Conservation (phyloP, 2,888 invertebrate genomes). For the Aphodius sticticus region DNA sequence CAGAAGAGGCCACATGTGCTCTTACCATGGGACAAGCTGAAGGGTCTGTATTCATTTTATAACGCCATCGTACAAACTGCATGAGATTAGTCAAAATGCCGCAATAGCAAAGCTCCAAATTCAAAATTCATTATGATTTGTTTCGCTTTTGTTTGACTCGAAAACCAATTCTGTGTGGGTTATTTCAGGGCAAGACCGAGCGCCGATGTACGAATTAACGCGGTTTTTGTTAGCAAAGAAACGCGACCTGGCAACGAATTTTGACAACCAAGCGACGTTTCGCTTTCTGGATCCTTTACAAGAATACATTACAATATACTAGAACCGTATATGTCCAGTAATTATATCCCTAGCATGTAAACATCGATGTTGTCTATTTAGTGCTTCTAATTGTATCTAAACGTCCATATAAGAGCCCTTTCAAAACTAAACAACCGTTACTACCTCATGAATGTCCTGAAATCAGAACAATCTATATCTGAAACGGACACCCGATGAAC, state of each 20-base stretch:
- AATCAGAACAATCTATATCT: not conserved
- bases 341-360: not conserved
- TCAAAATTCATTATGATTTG: constrained; percentile 11
- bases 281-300: not conserved
- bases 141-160: not conserved
- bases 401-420: not conserved
- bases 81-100: not conserved
- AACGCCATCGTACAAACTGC: constrained; percentile 34
- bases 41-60: constrained; percentile 62
- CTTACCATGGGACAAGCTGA: constrained; percentile 82
- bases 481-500: no score
- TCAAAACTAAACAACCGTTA: not conserved
- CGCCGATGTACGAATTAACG: not conserved
- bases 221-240: not conserved
- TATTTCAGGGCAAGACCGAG: not conserved
- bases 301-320: not conserved
- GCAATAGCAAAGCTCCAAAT: not conserved
- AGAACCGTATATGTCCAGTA: not conserved
- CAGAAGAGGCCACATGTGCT: constrained; percentile 95
- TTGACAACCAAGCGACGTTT: not conserved
- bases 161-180: constrained; percentile 4
- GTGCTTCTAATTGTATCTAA: not conserved
- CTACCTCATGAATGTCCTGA: not conserved
- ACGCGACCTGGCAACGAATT: constrained; percentile 4
- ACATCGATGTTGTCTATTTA: not conserved